phyloP scores from a whole-genome alignment of 2,888 invertebrate genomes.

The Ceratothoa steindachneri region DNA sequence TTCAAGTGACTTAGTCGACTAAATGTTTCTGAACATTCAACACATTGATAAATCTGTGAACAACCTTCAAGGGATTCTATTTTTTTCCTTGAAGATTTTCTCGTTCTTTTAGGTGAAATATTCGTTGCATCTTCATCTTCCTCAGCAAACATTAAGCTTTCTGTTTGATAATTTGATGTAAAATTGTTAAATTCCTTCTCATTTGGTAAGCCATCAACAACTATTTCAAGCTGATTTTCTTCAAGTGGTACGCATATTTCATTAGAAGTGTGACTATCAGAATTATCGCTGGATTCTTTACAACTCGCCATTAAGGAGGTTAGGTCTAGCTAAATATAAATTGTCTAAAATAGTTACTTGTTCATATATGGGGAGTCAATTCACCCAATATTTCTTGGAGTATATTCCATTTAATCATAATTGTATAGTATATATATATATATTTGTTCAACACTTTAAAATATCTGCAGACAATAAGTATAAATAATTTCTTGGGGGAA shows the following conservation, averaged over 20 bases:
- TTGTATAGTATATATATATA: too few species aligned
- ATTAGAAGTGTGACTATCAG: too few species aligned
- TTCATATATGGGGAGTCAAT: too few species aligned
- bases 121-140: neutral
- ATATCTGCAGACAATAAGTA: too few species aligned
- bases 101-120: neutral
- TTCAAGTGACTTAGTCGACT: conserved; percentile 38
- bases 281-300: too few species aligned
- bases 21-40: conserved; percentile 38
- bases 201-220: neutral
- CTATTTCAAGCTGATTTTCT: neutral
- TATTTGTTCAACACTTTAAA: too few species aligned
- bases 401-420: too few species aligned
- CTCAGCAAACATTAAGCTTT: neutral
- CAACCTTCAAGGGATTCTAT: neutral
- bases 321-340: too few species aligned
- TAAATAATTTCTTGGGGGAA: too few species aligned
- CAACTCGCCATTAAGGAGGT: too few species aligned
- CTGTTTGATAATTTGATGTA: neutral
- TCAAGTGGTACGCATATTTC: neutral
- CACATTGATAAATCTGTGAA: conserved; percentile 17
- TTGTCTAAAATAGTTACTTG: too few species aligned
- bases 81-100: conserved; percentile 4
- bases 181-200: neutral
- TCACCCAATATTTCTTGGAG: too few species aligned